Conservation (phyloP, 1,140 invertebrate genomes). For the Lordiphosa clarofinis region DNA sequence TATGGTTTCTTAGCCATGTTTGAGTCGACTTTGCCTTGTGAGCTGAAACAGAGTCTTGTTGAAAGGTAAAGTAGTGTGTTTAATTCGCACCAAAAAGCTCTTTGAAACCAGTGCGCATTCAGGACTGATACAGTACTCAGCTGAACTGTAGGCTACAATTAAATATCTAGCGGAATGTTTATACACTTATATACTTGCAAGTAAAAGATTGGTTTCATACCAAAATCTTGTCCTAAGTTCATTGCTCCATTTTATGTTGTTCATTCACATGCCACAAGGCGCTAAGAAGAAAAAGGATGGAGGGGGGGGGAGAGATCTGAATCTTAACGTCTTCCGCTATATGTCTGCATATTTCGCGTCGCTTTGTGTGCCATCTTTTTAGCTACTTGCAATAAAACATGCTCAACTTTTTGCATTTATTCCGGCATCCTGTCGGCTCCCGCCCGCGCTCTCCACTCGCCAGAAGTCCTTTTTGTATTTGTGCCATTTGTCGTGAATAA, state of each 20-base stretch:
- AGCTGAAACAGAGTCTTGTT: too few relatives aligned
- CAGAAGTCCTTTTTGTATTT: constrained; percentile 3
- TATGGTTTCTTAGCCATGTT: too few relatives aligned
- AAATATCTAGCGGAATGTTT: too few relatives aligned
- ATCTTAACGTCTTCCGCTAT: constrained; percentile 15
- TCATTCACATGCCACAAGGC: background rate
- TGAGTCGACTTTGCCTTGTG: too few relatives aligned
- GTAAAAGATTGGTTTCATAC: too few relatives aligned
- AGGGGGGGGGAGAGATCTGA: background rate
- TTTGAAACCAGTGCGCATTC: too few relatives aligned
- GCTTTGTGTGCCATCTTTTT: constrained; percentile 39
- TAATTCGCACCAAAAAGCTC: too few relatives aligned
- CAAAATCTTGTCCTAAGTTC: constrained; percentile 1
- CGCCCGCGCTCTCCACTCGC: background rate
- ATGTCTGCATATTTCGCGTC: constrained; percentile 19
- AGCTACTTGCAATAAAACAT: constrained; percentile 47
- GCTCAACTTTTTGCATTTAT: constrained; percentile 50
- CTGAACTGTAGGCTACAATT: too few relatives aligned
- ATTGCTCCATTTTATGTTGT: constrained; percentile 8
- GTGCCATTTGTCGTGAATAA: constrained; percentile 62
- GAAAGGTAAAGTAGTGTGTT: too few relatives aligned
- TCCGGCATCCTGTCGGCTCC: constrained; percentile 12
- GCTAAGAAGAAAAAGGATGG: background rate
- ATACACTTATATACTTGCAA: too few relatives aligned
- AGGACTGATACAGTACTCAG: too few relatives aligned